Evolutionary conservation across 2,888 invertebrate species (phyloP).

Genomic region (Ypsolopha sequella): DNA sequence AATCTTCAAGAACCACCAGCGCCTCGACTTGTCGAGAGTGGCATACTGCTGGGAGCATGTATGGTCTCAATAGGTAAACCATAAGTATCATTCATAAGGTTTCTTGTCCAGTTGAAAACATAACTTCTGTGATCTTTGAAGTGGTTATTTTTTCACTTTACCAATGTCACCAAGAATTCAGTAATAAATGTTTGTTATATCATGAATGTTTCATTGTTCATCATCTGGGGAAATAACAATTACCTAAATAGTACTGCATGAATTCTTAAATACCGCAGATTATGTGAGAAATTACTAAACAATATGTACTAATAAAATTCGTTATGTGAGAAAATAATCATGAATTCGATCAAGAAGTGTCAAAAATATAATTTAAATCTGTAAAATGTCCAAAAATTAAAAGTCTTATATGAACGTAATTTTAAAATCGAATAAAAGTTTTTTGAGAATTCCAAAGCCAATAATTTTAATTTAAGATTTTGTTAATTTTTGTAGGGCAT

Average conservation of each 20-base stretch:
- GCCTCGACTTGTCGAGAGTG: slow-evolving; percentile 58
- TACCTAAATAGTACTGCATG: not conserved
- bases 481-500: slow-evolving; percentile 13
- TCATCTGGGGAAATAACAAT: not conserved
- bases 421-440: too few species aligned
- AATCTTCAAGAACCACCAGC: slow-evolving; percentile 51
- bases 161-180: slow-evolving; percentile 7
- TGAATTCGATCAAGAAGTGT: slow-evolving; percentile 8
- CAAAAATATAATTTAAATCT: not conserved
- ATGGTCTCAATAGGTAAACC: slow-evolving; percentile 65
- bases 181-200: not conserved
- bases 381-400: not conserved
- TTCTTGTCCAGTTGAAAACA: slow-evolving; percentile 45
- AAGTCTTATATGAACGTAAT: not conserved
- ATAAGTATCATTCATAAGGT: slow-evolving; percentile 69
- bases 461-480: too few species aligned
- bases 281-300: too few species aligned
- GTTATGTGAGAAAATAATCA: slow-evolving; percentile 32
- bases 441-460: too few species aligned
- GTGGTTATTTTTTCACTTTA: slow-evolving; percentile 53
- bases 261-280: too few species aligned
- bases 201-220: not conserved
- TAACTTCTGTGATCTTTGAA: slow-evolving; percentile 36
- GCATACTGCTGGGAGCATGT: slow-evolving; percentile 62
- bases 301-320: not conserved